phyloP scores from a whole-genome alignment of 2,113 vertebrate species.

The Stigmatopora argus region DNA sequence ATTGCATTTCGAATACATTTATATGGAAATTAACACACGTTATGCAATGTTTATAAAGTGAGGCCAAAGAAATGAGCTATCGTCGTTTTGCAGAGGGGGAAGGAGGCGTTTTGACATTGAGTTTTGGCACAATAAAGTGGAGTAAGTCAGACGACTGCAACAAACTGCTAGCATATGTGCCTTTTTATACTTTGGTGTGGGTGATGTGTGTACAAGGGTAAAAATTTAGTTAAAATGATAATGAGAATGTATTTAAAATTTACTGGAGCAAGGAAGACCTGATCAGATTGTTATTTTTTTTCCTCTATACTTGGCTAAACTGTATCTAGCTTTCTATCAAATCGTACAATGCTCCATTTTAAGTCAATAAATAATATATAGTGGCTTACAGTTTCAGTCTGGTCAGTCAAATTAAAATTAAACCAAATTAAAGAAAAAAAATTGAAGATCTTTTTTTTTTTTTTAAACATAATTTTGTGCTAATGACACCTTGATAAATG shows the following conservation, averaged over 20 bases:
- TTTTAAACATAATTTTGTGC: too few relatives aligned
- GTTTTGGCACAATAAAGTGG: background rate
- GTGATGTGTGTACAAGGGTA: background rate
- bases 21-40: slow-evolving; percentile 2
- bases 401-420: too few relatives aligned
- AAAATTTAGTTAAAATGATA: background rate
- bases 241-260: background rate
- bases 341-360: background rate
- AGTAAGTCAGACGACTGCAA: background rate
- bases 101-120: background rate
- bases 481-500: too few relatives aligned
- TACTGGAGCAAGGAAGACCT: background rate
- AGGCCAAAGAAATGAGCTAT: background rate
- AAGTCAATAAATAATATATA: too few relatives aligned
- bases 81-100: background rate
- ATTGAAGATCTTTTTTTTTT: too few relatives aligned
- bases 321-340: background rate
- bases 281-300: background rate
- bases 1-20: background rate
- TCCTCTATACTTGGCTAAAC: background rate
- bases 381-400: too few relatives aligned
- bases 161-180: background rate
- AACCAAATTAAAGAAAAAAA: too few relatives aligned
- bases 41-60: background rate
- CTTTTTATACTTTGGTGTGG: background rate